A percentile compares a stretch with the other conserved stretches of the same genome.
Evolutionary conservation across 1,140 invertebrate genomes (phyloP).

Genomic region (Platyscapa corneri): DNA sequence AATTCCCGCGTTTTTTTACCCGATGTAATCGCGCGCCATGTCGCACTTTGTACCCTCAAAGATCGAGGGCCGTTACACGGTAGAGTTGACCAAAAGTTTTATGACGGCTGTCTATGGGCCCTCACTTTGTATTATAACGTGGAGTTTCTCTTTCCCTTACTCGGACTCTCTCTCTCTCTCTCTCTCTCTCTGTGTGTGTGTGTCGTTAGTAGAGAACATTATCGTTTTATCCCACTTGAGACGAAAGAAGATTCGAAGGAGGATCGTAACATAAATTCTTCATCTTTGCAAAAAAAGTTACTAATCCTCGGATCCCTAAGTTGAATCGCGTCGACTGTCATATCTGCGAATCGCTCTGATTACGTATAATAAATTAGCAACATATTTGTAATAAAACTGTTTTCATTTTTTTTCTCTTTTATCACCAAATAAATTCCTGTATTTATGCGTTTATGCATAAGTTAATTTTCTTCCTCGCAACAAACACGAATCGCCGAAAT

Average conservation of each 20-base stretch:
- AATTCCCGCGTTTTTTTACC: constrained; percentile 28
- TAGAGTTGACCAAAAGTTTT: constrained; percentile 13
- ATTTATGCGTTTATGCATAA: background rate
- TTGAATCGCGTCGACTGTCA: background rate
- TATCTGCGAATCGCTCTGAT: background rate
- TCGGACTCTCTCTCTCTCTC: background rate
- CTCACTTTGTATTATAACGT: constrained; percentile 9
- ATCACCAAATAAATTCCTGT: background rate
- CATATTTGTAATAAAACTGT: background rate
- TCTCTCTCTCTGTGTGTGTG: background rate
- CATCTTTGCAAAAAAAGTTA: background rate
- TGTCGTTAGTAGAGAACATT: background rate
- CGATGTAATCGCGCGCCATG: background rate
- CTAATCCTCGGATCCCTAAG: background rate
- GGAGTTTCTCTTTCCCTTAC: background rate
- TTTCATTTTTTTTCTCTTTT: background rate
- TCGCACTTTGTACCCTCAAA: constrained; percentile 11
- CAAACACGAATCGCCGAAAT: background rate
- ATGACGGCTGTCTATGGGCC: background rate
- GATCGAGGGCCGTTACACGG: background rate
- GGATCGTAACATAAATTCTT: background rate
- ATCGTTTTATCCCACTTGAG: background rate
- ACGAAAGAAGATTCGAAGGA: background rate
- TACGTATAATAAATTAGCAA: background rate
- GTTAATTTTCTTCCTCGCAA: background rate